Evolutionary conservation across 1,140 invertebrate genomes (phyloP).

Genomic region (Spodoptera frugiperda): DNA sequence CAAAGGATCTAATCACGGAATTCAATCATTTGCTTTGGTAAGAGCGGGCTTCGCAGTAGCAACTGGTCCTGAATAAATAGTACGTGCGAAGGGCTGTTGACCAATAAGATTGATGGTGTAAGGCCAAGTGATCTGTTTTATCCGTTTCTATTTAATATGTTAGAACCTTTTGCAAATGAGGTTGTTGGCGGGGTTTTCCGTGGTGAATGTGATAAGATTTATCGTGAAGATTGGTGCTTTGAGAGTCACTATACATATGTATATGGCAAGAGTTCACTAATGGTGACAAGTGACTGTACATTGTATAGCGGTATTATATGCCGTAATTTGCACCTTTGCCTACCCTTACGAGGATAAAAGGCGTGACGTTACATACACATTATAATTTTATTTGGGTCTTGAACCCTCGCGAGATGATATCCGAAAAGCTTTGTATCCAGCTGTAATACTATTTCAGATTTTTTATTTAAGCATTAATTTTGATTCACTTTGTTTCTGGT

Average conservation of each 20-base stretch:
- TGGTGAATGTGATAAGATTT: no score
- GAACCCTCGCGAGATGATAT: no score
- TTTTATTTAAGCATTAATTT: no score
- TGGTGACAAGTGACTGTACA: no score
- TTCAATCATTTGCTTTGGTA: constrained; percentile 16
- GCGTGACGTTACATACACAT: no score
- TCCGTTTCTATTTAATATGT: background rate
- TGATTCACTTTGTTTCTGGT: no score
- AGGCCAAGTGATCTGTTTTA: background rate
- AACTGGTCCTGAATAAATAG: constrained; percentile 21
- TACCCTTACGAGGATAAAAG: no score
- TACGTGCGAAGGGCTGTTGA: background rate
- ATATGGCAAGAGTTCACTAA: background rate
- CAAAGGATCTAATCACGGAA: constrained; percentile 24
- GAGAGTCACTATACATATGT: background rate
- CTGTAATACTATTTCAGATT: no score
- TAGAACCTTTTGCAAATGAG: background rate
- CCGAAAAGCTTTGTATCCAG: no score
- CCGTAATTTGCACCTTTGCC: no score
- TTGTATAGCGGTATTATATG: no score
- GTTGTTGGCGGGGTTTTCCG: background rate
- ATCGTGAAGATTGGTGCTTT: background rate
- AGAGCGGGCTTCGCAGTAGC: background rate
- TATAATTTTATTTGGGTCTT: no score
- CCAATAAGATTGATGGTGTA: constrained; percentile 3